A percentile compares a stretch with the other conserved stretches of the same genome.
These are phyloP conservation scores for Cranoglanis bouderius DNA, from an alignment of 2,113 vertebrate species.

Conservation along the genomic window DNA sequence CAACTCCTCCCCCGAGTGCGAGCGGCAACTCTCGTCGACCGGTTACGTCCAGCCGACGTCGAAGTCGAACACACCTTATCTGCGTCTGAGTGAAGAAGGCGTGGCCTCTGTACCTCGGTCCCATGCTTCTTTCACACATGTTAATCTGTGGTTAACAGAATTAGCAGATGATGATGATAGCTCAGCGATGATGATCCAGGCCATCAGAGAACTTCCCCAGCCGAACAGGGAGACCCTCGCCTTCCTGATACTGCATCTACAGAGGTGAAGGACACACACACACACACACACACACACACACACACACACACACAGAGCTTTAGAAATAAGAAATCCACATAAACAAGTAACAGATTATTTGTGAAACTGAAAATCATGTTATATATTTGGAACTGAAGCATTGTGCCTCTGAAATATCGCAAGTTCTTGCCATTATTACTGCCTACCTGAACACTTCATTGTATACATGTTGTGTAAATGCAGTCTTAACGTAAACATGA, in stretches of 20 bases:
- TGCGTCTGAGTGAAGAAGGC: no score
- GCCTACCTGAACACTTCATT: not conserved
- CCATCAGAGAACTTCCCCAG: slow-evolving; percentile 74
- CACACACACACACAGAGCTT: not conserved
- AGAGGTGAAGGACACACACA: slow-evolving; percentile 64
- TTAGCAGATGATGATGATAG: slow-evolving; percentile 67
- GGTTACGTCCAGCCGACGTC: no score
- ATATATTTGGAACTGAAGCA: not conserved
- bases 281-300: not conserved
- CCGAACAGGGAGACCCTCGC: slow-evolving; percentile 82
- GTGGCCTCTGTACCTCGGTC: not conserved
- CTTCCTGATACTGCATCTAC: slow-evolving; percentile 79
- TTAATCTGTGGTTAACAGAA: slow-evolving; percentile 61
- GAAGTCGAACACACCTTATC: no score
- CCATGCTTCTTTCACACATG: not conserved
- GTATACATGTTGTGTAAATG: not conserved
- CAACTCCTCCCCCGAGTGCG: no score
- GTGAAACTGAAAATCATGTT: not conserved
- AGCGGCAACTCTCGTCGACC: no score
- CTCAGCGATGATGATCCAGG: slow-evolving; percentile 61
- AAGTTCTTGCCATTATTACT: not conserved
- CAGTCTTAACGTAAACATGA: not conserved
- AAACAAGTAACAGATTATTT: not conserved
- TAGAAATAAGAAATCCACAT: not conserved
- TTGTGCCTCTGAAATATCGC: not conserved